Conservation (phyloP, 92 coral and sea anemone species). For the Heteractis magnifica region DNA sequence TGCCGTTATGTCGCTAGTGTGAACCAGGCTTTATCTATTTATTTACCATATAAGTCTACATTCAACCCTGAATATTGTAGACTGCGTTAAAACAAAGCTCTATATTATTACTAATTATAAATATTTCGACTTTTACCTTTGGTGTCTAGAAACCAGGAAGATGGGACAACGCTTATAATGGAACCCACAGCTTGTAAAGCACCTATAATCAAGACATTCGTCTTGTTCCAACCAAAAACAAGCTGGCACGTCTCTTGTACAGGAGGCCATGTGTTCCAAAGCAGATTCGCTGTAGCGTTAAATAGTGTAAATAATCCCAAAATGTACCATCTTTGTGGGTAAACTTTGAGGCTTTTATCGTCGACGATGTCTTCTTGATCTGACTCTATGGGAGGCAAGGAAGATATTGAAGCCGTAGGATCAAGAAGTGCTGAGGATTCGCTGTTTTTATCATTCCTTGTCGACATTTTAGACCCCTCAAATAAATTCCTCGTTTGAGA, state of each 20-base stretch:
- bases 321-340: conserved; percentile 87
- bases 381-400: conserved; percentile 10
- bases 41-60: too few species aligned
- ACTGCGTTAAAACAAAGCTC: too few species aligned
- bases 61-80: too few species aligned
- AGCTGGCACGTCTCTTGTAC: conserved; percentile 93
- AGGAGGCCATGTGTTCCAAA: conserved; percentile 99
- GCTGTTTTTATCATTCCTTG: conserved; percentile 1
- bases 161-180: conserved; percentile 80
- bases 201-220: conserved; percentile 81
- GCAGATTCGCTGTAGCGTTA: conserved; percentile 71
- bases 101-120: too few species aligned
- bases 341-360: conserved; percentile 45
- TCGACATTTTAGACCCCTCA: background rate
- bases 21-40: too few species aligned
- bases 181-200: conserved; percentile 91
- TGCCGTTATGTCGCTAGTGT: too few species aligned
- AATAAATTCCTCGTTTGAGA: background rate
- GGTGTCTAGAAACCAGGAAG: conserved; percentile 91
- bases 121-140: conserved; percentile 63
- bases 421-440: conserved; percentile 36
- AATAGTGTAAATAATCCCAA: conserved; percentile 67
- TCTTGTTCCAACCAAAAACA: conserved; percentile 82
- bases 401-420: conserved; percentile 46
- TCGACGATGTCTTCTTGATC: background rate